These are phyloP conservation scores for Pammene aurita DNA, from an alignment of 2,888 invertebrate species.

Conservation along the genomic window DNA sequence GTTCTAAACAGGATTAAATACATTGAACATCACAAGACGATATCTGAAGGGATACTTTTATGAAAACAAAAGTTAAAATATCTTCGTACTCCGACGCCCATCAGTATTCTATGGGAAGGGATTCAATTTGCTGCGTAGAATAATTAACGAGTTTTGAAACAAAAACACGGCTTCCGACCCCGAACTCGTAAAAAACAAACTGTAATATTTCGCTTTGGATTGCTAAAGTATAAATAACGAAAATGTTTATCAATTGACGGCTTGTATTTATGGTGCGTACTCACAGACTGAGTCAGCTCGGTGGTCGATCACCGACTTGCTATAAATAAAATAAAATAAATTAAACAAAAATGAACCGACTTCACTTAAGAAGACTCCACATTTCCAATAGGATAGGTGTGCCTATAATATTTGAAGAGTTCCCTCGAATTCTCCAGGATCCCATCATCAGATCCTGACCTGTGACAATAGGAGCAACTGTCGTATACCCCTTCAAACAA, in stretches of 20 bases:
- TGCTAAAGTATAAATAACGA: background rate
- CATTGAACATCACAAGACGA: background rate
- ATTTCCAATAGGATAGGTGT: too few species aligned
- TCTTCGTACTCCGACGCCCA: background rate
- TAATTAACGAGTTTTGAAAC: slow-evolving; percentile 29
- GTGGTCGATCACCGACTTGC: too few species aligned
- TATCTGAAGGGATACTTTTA: background rate
- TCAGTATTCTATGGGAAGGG: slow-evolving; percentile 15
- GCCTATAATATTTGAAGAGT: too few species aligned
- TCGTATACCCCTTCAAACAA: too few species aligned
- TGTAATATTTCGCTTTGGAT: slow-evolving; percentile 7
- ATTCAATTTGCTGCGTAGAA: slow-evolving; percentile 24
- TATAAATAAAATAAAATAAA: too few species aligned
- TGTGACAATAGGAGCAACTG: too few species aligned
- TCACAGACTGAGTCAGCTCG: background rate
- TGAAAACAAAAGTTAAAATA: slow-evolving; percentile 15
- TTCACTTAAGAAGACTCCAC: too few species aligned
- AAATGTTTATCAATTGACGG: slow-evolving; percentile 5
- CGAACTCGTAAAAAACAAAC: slow-evolving; percentile 14
- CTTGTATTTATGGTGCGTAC: background rate
- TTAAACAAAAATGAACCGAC: too few species aligned
- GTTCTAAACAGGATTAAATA: background rate
- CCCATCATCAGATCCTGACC: too few species aligned
- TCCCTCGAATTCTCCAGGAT: too few species aligned
- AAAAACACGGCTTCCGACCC: slow-evolving; percentile 14